These are phyloP conservation scores for Peribatodes rhomboidaria DNA, from an alignment of 2,888 invertebrate species.

Conservation along the genomic window DNA sequence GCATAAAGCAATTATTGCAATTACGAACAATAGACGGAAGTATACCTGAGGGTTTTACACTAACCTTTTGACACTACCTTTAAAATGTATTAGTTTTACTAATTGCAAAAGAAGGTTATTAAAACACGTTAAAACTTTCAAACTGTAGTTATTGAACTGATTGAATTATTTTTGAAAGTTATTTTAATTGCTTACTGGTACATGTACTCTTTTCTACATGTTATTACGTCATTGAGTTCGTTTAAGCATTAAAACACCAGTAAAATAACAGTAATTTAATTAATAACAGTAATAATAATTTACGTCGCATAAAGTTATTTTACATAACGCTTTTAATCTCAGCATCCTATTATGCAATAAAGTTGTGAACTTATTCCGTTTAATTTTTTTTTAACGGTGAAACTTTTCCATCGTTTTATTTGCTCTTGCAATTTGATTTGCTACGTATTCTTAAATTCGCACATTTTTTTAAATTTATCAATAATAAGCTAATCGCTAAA, in stretches of 20 bases:
- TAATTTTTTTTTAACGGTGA: neutral
- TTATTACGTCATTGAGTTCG: neutral
- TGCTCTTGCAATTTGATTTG: neutral
- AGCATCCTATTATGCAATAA: neutral
- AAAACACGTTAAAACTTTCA: no score
- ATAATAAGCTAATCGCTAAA: no score
- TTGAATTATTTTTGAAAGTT: no score
- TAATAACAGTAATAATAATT: slow-evolving; percentile 8
- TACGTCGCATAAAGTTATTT: slow-evolving; percentile 1
- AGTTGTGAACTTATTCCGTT: neutral
- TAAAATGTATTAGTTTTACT: no score
- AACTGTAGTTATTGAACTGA: no score
- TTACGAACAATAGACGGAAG: no score
- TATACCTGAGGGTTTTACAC: no score
- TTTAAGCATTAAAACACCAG: neutral
- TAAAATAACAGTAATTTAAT: slow-evolving; percentile 13
- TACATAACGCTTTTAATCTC: slow-evolving; percentile 12
- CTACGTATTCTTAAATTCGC: neutral
- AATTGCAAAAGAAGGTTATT: no score
- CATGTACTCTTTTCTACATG: no score
- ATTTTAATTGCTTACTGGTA: no score
- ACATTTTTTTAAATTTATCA: neutral
- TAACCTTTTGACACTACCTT: no score
- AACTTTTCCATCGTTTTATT: neutral
- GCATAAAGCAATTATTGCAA: no score